Conservation (phyloP, 2,113 vertebrate species). For the Mormyrus iriodes region DNA sequence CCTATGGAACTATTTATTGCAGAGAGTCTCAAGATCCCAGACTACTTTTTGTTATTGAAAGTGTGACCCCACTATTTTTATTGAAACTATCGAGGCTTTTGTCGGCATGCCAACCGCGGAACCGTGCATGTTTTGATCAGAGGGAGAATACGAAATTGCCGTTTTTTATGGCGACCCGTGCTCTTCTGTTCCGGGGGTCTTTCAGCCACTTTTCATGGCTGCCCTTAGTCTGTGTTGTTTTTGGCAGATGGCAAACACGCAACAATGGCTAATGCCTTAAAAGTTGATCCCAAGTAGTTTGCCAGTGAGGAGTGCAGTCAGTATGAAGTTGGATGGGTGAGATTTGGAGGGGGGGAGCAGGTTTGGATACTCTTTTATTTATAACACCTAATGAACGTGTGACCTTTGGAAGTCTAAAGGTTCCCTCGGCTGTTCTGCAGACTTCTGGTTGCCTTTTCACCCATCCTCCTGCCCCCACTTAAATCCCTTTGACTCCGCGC, state of each 20-base stretch:
- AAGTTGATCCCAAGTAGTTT: neutral
- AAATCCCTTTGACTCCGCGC: neutral
- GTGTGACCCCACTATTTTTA: neutral
- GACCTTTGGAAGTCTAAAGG: neutral
- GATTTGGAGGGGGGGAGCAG: neutral
- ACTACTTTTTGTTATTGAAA: neutral
- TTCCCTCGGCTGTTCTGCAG: neutral
- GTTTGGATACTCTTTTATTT: neutral
- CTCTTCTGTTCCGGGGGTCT: neutral
- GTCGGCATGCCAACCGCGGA: neutral
- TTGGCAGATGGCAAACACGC: neutral
- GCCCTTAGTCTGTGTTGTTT: neutral
- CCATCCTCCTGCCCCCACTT: neutral
- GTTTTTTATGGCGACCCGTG: neutral
- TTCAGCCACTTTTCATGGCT: neutral
- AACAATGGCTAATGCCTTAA: neutral
- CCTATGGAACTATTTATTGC: neutral
- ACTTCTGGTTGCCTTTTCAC: neutral
- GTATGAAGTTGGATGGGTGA: neutral
- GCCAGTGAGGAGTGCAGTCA: neutral
- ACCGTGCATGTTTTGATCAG: neutral
- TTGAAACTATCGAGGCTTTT: neutral
- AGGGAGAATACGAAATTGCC: neutral
- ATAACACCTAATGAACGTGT: neutral
- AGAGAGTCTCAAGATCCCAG: neutral